Evolutionary conservation across 2,113 vertebrate species (phyloP), one percentile per base, ranked within the genome.

Genomic region (Chloebia gouldiae): DNA sequence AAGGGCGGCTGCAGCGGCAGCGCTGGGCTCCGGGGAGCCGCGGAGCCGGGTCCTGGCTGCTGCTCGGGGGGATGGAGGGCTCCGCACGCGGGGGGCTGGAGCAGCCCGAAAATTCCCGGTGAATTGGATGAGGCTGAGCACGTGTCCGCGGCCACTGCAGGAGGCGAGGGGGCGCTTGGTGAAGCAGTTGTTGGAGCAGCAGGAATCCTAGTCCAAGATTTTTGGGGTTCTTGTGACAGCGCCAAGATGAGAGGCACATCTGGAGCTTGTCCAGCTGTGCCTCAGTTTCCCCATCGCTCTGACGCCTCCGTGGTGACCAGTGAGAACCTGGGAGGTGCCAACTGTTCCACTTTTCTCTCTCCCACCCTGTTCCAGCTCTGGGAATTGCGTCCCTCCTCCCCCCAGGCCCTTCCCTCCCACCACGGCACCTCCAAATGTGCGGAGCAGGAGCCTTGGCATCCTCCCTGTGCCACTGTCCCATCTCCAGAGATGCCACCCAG

Each of bases 81-180:
- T n/a, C 13, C 1, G 57, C 3, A 2, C n/a, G 0, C 15, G 31
- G 42, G 8, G 8, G 42, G 37, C 0, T 0, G 50, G 54, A 61
- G 65, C 57, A 3, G 61, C 77, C 77, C 51, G 0, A 31, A 30
- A 39, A 79, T 76, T 50, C 57, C 66, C 22, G 3, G 3, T 2
- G 91, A n/a, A 6, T 0, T 0, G 65, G 20, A 19, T 2, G 61
- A 45, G 65, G 65, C 81, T 5, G 53, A 65, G 83, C 40, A 7
- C 5, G 12, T 4, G 88, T 49, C 31, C 7, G 5, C 15, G 15
- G 66, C 2, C 0, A 27, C 78, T 51, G 54, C 5, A 13, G 82
- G 66, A 15, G 53, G 27, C n/a, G 2, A 4, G 47, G 21, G 71
- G 39, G 33, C 23, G 22, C 14, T 35, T 0, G 4, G 7, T 0